phyloP scores from a whole-genome alignment of 1,140 invertebrate species.

The Diprion similis region DNA sequence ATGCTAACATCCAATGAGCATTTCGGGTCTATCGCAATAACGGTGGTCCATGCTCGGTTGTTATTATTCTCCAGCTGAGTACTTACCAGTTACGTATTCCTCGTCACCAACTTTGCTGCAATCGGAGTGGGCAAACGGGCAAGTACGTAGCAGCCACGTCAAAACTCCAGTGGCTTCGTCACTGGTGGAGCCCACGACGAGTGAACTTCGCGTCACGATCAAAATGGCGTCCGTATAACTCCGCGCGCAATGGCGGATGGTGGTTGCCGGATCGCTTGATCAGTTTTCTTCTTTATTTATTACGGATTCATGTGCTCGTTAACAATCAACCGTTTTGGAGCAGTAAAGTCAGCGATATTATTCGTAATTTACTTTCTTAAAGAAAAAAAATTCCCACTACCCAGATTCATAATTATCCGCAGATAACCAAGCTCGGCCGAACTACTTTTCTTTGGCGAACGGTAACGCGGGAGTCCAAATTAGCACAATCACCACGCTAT shows the following conservation, averaged over 20 bases:
- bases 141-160: slow-evolving; percentile 94
- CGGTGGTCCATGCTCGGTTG: slow-evolving; percentile 70
- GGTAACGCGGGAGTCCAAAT: slow-evolving; percentile 14
- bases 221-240: slow-evolving; percentile 64
- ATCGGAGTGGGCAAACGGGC: slow-evolving; percentile 89
- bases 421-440: neutral
- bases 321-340: neutral
- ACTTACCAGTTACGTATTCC: slow-evolving; percentile 94
- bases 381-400: neutral
- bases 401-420: neutral
- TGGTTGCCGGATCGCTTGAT: neutral
- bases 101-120: slow-evolving; percentile 92
- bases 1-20: slow-evolving; percentile 29
- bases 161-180: slow-evolving; percentile 90
- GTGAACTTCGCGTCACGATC: slow-evolving; percentile 72
- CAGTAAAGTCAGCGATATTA: too few species aligned
- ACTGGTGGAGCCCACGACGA: slow-evolving; percentile 72
- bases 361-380: too few species aligned
- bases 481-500: slow-evolving; percentile 11
- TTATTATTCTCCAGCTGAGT: slow-evolving; percentile 75
- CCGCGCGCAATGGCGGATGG: slow-evolving; percentile 12
- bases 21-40: slow-evolving; percentile 34
- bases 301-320: neutral
- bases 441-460: slow-evolving; percentile 10
- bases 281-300: neutral